A percentile compares a stretch with the other conserved stretches of the same genome.
Conservation (phyloP, 1,140 invertebrate genomes). For the Lasioglossum albipes region DNA sequence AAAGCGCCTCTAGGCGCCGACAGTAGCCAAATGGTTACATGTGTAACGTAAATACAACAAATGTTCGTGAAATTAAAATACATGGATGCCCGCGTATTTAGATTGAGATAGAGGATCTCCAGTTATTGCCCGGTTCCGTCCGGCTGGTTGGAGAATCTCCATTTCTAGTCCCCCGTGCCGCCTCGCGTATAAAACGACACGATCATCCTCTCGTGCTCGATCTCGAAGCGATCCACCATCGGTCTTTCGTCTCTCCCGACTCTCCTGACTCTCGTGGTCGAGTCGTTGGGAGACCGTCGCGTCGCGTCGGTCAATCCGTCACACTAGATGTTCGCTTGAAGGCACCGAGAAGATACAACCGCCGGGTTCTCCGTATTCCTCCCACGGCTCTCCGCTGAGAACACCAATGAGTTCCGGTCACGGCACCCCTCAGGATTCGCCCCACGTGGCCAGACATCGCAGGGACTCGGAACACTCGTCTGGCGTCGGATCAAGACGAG, state of each 20-base stretch:
- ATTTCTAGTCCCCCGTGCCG: not conserved
- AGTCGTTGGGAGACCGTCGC: not conserved
- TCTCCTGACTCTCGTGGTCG: too few species aligned
- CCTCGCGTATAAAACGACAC: not conserved
- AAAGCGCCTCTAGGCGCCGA: too few species aligned
- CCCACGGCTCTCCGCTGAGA: slow-evolving; percentile 71
- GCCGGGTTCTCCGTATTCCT: slow-evolving; percentile 67
- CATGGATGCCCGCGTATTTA: too few species aligned
- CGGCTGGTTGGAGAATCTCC: not conserved
- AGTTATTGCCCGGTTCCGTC: too few species aligned
- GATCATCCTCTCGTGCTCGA: not conserved
- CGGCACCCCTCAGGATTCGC: slow-evolving; percentile 70
- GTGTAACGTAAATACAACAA: too few species aligned
- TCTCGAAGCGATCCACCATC: not conserved
- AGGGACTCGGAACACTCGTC: slow-evolving; percentile 71
- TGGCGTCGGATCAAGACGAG: slow-evolving; percentile 62
- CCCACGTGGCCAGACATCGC: slow-evolving; percentile 69
- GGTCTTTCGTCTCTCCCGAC: slow-evolving; percentile 33
- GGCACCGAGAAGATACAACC: slow-evolving; percentile 69
- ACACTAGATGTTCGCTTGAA: slow-evolving; percentile 63
- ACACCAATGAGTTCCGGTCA: slow-evolving; percentile 71
- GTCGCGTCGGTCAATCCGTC: slow-evolving; percentile 32
- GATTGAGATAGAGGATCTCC: too few species aligned
- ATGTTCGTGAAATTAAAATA: too few species aligned
- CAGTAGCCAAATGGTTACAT: too few species aligned